phyloP scores from a whole-genome alignment of 1,140 invertebrate species.

The Drosophila nasuta region DNA sequence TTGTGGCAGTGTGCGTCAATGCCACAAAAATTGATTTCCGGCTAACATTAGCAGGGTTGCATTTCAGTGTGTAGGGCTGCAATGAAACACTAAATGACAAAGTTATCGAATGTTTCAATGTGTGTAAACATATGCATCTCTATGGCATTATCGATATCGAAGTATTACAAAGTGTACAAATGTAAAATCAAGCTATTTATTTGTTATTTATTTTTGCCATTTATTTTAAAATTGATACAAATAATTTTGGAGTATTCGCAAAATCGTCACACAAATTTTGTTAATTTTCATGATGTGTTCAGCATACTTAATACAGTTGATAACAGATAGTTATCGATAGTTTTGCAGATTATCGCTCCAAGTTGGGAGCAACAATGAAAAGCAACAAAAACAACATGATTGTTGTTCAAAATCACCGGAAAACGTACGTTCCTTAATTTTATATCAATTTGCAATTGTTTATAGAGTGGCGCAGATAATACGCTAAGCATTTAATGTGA shows the following conservation, averaged over 20 bases:
- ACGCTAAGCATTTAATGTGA: conserved; percentile 43
- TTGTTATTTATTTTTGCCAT: too few relatives aligned
- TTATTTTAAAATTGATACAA: too few relatives aligned
- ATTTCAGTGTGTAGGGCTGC: conserved; percentile 50
- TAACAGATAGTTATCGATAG: too few relatives aligned
- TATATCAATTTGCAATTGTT: conserved; percentile 3
- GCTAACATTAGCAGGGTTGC: conserved; percentile 51
- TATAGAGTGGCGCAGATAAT: neutral
- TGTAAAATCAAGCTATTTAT: too few relatives aligned
- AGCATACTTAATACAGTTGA: too few relatives aligned
- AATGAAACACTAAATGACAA: neutral
- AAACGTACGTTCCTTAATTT: conserved; percentile 53
- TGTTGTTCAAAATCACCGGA: conserved; percentile 68
- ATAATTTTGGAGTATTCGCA: too few relatives aligned
- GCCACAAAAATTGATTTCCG: conserved; percentile 60
- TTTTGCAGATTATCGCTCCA: too few relatives aligned
- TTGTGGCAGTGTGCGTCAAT: conserved; percentile 72
- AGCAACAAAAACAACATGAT: conserved; percentile 54
- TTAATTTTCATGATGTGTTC: too few relatives aligned
- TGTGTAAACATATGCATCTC: neutral
- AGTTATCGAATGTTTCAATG: conserved; percentile 29
- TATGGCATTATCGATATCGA: too few relatives aligned
- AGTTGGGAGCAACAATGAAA: conserved; percentile 10
- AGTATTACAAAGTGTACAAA: too few relatives aligned
- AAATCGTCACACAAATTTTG: too few relatives aligned